A percentile compares a stretch with the other conserved stretches of the same genome.
phyloP scores from a whole-genome alignment of 1,140 invertebrate genomes.

The Pentalonia nigronervosa region DNA sequence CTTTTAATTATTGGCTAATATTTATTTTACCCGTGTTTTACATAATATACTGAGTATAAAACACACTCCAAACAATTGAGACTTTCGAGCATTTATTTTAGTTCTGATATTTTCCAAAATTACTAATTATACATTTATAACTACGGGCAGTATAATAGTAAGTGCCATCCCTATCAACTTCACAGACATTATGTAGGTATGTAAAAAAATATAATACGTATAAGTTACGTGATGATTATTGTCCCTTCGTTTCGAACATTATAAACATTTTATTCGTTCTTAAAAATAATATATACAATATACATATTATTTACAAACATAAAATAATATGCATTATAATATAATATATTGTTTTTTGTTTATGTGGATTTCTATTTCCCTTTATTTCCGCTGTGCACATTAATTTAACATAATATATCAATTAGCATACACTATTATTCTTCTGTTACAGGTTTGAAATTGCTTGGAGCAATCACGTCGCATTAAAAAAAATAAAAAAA shows the following conservation, averaged over 20 bases:
- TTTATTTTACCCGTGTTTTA: not conserved
- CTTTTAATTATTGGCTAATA: not conserved
- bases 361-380: too few species aligned
- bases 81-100: not conserved
- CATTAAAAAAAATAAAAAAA: too few species aligned
- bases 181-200: not conserved
- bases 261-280: not conserved
- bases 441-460: too few species aligned
- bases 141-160: not conserved
- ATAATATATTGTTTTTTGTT: too few species aligned
- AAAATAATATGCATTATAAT: too few species aligned
- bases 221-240: not conserved
- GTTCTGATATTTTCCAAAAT: not conserved
- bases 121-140: not conserved
- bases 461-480: too few species aligned
- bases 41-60: not conserved
- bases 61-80: not conserved
- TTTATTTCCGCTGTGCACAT: too few species aligned
- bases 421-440: too few species aligned
- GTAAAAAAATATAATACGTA: not conserved
- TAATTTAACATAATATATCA: too few species aligned
- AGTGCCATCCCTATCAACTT: not conserved
- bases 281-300: too few species aligned
- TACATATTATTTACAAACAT: too few species aligned
- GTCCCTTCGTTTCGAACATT: not conserved